Evolutionary conservation across 2,113 vertebrate genomes (phyloP), one percentile per base, ranked within the genome.

Genomic region (Lagopus leucura): DNA sequence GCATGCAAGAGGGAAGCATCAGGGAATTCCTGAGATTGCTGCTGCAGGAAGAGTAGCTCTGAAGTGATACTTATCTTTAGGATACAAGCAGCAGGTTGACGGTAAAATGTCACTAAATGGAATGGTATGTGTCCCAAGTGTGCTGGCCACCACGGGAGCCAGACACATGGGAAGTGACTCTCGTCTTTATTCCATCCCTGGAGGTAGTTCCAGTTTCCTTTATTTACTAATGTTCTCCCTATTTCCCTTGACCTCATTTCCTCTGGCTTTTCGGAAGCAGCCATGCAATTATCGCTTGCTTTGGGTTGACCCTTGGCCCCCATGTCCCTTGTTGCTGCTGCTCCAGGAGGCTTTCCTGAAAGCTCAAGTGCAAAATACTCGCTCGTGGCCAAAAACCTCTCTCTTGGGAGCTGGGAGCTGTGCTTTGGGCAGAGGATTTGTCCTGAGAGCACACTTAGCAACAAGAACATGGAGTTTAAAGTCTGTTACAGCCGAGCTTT

Each of bases 211-310:
- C 88, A 96, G 93, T 90, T 96, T 97, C 95, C 95, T 97, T 94
- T 95, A 94, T 95, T 95, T 94, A 95, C 94, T 97, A 70, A 95
- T 95, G 93, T 96, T 97, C 90, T 96, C 90, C 95, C 89, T 96
- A 92, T 97, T 97, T 96, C 95, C 94, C 92, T 97, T 95, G 96
- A 95, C 95, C 92, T 95, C 94, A 94, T 95, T 96, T 96, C 95
- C 96, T 96, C 73, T 0, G 1, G 70, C 82, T 94, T 94, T 97
- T 96, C 86, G 63, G 94, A 97, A 95, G 93, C 93, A 91, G 25
- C 92, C 43, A 0, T 88, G 91, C 88, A 94, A 95, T 95, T 96
- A 94, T 92, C 76, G 11, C 86, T 95, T 73, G 6, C 90, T 95
- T 95, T 85, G 80, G 63, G 38, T 92, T 95, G 94, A 94, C 94